Conservation (phyloP, 1,140 invertebrate species). For the Drosophila arizonae region DNA sequence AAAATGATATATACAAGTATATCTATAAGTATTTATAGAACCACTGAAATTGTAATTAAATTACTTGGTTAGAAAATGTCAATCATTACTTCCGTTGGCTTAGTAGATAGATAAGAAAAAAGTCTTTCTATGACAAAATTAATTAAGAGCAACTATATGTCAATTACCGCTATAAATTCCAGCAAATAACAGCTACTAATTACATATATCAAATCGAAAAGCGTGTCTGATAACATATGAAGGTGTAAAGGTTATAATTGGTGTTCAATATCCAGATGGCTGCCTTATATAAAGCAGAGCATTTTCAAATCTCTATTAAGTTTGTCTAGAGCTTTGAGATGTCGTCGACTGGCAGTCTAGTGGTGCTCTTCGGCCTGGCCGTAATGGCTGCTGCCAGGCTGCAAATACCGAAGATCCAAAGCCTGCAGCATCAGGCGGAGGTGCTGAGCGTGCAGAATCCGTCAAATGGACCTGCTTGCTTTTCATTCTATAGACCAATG, state of each 20-base stretch:
- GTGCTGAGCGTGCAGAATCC: slow-evolving; percentile 36
- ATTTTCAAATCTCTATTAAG: background rate
- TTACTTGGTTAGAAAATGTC: no score
- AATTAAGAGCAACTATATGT: background rate
- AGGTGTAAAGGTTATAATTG: background rate
- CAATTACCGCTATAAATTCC: background rate
- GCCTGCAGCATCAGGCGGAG: slow-evolving; percentile 40
- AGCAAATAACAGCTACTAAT: slow-evolving; percentile 7
- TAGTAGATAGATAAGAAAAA: no score
- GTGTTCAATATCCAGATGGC: background rate
- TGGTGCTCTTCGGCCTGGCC: slow-evolving; percentile 41
- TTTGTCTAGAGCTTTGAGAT: slow-evolving; percentile 20
- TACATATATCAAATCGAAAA: slow-evolving; percentile 22
- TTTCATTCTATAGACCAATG: slow-evolving; percentile 37
- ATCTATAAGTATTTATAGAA: no score
- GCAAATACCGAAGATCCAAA: slow-evolving; percentile 35
- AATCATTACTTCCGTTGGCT: background rate
- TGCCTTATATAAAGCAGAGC: slow-evolving; percentile 41
- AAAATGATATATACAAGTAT: no score
- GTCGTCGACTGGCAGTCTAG: slow-evolving; percentile 21
- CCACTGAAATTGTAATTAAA: no score
- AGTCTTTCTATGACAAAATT: background rate
- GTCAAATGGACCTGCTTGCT: slow-evolving; percentile 16
- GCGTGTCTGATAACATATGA: slow-evolving; percentile 2
- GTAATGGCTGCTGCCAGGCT: slow-evolving; percentile 19